Evolutionary conservation across 1,140 invertebrate genomes (phyloP).

Genomic region (Dendroctonus ponderosae): DNA sequence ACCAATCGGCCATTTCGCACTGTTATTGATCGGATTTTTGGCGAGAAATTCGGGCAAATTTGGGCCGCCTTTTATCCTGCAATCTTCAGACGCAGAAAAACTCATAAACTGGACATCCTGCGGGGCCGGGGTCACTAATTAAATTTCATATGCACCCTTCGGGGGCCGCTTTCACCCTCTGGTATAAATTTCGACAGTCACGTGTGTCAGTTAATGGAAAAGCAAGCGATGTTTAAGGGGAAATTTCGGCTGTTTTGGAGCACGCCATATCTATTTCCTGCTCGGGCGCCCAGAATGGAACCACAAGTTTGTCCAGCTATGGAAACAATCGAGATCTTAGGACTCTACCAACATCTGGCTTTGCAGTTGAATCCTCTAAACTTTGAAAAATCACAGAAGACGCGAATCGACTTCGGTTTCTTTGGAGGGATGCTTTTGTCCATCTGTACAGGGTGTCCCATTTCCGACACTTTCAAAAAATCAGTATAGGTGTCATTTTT

Average conservation of each 20-base stretch:
- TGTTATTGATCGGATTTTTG: neutral
- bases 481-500: neutral
- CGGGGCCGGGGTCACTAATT: neutral
- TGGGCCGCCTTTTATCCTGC: neutral
- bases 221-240: neutral
- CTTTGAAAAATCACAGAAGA: too few relatives aligned
- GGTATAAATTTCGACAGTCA: neutral
- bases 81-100: slow-evolving; percentile 1
- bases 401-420: too few relatives aligned
- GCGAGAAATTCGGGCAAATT: neutral
- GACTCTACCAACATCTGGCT: neutral
- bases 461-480: too few relatives aligned
- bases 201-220: neutral
- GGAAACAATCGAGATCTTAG: neutral
- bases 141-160: slow-evolving; percentile 4
- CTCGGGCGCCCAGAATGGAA: neutral
- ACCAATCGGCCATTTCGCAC: neutral
- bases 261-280: neutral
- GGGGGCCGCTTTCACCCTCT: neutral
- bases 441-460: too few relatives aligned
- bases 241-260: neutral
- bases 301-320: neutral
- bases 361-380: neutral
- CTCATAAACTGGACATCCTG: neutral
- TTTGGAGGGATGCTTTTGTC: too few relatives aligned